These are phyloP conservation scores for Uloborus plumipes DNA, from an alignment of 2,888 invertebrate species.

Conservation along the genomic window DNA sequence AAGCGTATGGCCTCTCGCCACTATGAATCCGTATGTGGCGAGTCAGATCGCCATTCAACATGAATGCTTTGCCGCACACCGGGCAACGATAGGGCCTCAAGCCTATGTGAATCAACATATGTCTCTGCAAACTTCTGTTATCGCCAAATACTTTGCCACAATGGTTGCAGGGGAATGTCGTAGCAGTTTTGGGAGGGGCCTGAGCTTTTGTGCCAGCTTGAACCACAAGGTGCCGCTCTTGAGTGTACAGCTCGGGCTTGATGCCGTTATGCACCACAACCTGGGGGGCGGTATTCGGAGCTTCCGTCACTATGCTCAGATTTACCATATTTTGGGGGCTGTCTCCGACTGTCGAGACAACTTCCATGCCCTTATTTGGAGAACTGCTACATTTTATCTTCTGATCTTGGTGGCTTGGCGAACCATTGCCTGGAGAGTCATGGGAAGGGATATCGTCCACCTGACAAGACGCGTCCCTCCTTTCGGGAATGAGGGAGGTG, in stretches of 20 bases:
- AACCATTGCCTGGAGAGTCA: constrained; percentile 17
- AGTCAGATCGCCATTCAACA: constrained; percentile 77
- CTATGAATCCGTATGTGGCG: constrained; percentile 76
- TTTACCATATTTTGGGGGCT: constrained; percentile 41
- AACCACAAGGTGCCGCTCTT: constrained; percentile 55
- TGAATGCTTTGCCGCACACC: constrained; percentile 76
- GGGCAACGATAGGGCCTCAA: constrained; percentile 76
- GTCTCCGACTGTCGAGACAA: constrained; percentile 28
- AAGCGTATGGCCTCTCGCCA: constrained; percentile 74
- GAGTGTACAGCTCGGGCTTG: constrained; percentile 59
- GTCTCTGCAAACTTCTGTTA: constrained; percentile 72
- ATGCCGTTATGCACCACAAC: constrained; percentile 58
- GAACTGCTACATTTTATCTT: constrained; percentile 23
- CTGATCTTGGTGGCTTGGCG: constrained; percentile 6
- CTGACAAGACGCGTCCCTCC: constrained; percentile 52
- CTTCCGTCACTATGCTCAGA: constrained; percentile 41
- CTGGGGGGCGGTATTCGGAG: constrained; percentile 17
- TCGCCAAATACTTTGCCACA: constrained; percentile 75
- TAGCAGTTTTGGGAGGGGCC: constrained; percentile 69
- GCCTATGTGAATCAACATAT: constrained; percentile 78
- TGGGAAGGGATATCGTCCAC: constrained; percentile 52
- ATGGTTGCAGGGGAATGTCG: constrained; percentile 76
- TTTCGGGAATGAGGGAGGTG: constrained; percentile 39
- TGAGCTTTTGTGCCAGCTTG: constrained; percentile 67
- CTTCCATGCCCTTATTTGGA: constrained; percentile 20